Evolutionary conservation across 2,113 vertebrate species (phyloP).

Genomic region (Pygoscelis antarcticus): DNA sequence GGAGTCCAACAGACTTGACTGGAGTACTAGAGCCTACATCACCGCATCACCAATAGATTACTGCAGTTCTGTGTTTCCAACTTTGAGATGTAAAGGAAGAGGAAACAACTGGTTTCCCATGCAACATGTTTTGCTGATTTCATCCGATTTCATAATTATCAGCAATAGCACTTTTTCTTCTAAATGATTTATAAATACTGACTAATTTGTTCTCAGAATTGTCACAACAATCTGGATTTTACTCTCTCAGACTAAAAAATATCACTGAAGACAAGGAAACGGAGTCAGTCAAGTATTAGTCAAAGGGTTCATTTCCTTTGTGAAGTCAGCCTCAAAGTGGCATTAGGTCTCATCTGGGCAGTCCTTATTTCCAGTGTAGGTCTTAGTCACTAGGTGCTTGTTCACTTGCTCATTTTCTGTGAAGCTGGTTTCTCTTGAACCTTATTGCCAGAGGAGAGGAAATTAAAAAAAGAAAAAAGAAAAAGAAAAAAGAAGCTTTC

Average conservation of each 20-base stretch:
- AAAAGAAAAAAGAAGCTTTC: neutral
- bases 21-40: neutral
- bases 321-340: slow-evolving; percentile 3
- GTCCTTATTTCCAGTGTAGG: neutral
- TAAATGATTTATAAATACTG: slow-evolving; percentile 14
- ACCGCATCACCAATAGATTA: neutral
- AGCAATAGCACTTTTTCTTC: slow-evolving; percentile 8
- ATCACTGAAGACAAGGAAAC: neutral
- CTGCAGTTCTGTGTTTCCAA: neutral
- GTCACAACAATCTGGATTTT: slow-evolving; percentile 31
- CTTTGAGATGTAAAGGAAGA: neutral
- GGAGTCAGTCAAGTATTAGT: slow-evolving; percentile 3
- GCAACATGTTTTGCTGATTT: slow-evolving; percentile 13
- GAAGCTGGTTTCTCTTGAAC: slow-evolving; percentile 9
- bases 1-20: neutral
- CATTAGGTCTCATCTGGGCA: neutral
- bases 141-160: neutral
- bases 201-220: slow-evolving; percentile 43
- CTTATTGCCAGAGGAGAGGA: neutral
- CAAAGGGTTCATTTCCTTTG: neutral
- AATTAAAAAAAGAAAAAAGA: neutral
- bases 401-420: neutral
- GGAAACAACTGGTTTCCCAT: neutral
- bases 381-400: neutral
- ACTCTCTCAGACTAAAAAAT: neutral